Conservation (phyloP, 2,113 vertebrate species). For the Nothocercus julius region DNA sequence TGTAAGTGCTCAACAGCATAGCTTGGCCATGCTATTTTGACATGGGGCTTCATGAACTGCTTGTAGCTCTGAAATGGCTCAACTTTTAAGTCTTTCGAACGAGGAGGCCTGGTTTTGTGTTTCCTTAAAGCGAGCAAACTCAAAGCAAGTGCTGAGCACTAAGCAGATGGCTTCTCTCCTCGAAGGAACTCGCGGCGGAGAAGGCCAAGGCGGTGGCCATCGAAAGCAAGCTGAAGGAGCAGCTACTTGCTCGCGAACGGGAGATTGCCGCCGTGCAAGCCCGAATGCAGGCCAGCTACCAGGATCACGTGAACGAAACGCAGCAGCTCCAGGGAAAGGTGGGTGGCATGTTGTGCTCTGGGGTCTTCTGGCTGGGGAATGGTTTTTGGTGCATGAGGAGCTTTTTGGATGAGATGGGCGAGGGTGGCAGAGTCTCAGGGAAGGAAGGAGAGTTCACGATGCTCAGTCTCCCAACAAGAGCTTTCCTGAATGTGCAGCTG, state of each 20-base stretch:
- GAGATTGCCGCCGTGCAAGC: slow-evolving; percentile 87
- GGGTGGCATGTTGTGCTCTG: background rate
- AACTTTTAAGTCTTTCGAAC: background rate
- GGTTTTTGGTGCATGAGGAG: background rate
- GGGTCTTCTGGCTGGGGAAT: background rate
- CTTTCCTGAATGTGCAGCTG: background rate
- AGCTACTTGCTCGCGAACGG: slow-evolving; percentile 85
- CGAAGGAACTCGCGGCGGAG: slow-evolving; percentile 86
- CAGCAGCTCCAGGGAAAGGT: slow-evolving; percentile 94
- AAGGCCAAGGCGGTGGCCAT: slow-evolving; percentile 81
- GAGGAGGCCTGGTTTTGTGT: background rate
- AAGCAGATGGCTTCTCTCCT: background rate
- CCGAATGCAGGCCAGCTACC: slow-evolving; percentile 94
- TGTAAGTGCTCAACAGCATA: background rate
- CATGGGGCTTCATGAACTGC: background rate
- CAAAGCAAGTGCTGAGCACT: background rate
- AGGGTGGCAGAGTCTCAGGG: background rate
- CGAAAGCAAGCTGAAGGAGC: slow-evolving; percentile 89
- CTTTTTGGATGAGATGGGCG: background rate
- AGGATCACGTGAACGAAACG: slow-evolving; percentile 86
- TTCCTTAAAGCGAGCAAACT: background rate
- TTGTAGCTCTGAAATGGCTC: background rate
- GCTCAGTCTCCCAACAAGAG: background rate
- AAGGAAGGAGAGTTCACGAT: fast-evolving
- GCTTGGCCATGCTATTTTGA: background rate